Conservation (phyloP, 2,113 vertebrate genomes). For the Larimichthys crocea region DNA sequence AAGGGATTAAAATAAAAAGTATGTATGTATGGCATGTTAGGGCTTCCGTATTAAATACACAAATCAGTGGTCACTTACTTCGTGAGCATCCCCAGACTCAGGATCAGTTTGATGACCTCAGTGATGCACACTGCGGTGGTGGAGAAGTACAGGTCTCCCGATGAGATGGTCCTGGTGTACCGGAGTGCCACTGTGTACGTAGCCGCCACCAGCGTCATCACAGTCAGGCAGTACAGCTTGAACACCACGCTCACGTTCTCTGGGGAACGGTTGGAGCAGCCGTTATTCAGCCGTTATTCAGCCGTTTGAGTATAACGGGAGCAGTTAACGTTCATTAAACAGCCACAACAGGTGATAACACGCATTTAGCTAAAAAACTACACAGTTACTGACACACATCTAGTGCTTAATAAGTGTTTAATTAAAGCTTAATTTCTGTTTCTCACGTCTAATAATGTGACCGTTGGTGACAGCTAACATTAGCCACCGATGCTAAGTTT, state of each 20-base stretch:
- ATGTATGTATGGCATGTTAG: no score
- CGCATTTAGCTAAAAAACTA: no score
- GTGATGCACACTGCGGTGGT: slow-evolving; percentile 93
- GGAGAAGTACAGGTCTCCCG: slow-evolving; percentile 90
- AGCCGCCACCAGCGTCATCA: slow-evolving; percentile 98
- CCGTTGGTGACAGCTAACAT: slow-evolving; percentile 12
- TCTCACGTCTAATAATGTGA: accelerated
- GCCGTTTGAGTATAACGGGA: no score
- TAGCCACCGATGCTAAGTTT: slow-evolving; percentile 26
- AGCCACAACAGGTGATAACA: not conserved
- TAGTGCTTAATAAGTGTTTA: not conserved
- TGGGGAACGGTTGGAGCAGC: slow-evolving; percentile 39
- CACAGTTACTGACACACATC: not conserved
- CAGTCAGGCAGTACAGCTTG: slow-evolving; percentile 95
- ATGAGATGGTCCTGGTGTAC: slow-evolving; percentile 89
- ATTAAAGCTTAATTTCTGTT: not conserved
- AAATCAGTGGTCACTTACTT: slow-evolving; percentile 85
- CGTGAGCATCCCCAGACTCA: slow-evolving; percentile 92
- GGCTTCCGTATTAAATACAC: no score
- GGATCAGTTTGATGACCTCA: slow-evolving; percentile 92
- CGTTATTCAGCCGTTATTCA: no score
- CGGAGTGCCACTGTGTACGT: slow-evolving; percentile 89
- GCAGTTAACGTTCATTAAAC: no score
- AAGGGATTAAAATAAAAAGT: no score
- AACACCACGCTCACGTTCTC: slow-evolving; percentile 92